Evolutionary conservation across 2,113 vertebrate species (phyloP).

Genomic region (Colaptes auratus): DNA sequence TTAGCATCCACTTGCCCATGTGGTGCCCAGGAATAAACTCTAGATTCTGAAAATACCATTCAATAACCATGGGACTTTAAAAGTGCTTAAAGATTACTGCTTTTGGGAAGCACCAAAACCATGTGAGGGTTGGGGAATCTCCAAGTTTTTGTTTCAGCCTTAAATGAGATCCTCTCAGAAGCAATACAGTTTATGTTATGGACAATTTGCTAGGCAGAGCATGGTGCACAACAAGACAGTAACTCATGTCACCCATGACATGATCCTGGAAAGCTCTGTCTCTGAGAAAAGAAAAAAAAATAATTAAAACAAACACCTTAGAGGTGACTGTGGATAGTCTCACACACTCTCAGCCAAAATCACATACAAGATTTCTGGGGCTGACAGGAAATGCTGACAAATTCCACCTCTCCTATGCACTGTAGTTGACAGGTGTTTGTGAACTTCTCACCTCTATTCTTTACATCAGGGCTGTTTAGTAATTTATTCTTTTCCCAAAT

Average conservation of each 20-base stretch:
- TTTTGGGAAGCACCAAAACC: not conserved
- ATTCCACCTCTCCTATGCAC: not conserved
- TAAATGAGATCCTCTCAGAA: not conserved
- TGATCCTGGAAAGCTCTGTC: not conserved
- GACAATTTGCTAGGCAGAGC: not conserved
- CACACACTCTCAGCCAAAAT: fast-evolving
- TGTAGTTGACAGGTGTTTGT: not conserved
- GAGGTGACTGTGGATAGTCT: not conserved
- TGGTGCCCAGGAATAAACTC: not conserved
- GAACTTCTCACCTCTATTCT: not conserved
- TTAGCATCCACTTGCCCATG: fast-evolving
- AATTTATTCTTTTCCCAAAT: not conserved
- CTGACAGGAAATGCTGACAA: not conserved
- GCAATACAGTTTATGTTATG: not conserved
- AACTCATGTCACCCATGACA: not conserved
- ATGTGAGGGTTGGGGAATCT: not conserved
- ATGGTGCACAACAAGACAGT: not conserved
- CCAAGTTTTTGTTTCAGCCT: not conserved
- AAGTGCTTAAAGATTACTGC: not conserved
- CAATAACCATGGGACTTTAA: not conserved
- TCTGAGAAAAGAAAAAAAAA: not conserved
- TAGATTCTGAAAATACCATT: not conserved
- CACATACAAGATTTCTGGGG: not conserved
- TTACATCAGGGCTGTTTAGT: not conserved
- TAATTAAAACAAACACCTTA: not conserved